A percentile compares a stretch with the other conserved stretches of the same genome.
phyloP scores from a whole-genome alignment of 2,888 invertebrate genomes.

The Anoncus sp. region DNA sequence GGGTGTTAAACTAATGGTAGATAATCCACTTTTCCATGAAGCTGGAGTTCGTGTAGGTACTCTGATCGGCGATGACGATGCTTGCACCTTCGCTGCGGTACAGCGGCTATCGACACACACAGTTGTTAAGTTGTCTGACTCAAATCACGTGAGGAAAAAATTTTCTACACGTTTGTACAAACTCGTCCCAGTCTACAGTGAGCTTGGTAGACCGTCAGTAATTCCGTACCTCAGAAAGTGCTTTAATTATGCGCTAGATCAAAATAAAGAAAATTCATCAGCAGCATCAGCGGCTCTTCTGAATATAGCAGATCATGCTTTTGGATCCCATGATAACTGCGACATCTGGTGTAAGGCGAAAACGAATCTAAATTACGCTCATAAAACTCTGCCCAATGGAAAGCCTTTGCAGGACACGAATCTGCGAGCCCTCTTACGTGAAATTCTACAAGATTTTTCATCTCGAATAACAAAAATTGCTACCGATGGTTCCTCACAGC shows the following conservation, averaged over 20 bases:
- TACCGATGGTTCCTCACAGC: slow-evolving; percentile 32
- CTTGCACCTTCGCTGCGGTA: slow-evolving; percentile 63
- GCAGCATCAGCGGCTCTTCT: slow-evolving; percentile 20
- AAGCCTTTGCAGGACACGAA: slow-evolving; percentile 18
- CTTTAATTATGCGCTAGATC: slow-evolving; percentile 44
- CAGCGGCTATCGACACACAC: slow-evolving; percentile 52
- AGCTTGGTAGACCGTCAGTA: slow-evolving; percentile 27
- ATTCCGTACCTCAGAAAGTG: slow-evolving; percentile 45
- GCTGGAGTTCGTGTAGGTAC: slow-evolving; percentile 55
- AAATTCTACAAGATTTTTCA: slow-evolving; percentile 18
- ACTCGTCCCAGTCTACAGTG: slow-evolving; percentile 10
- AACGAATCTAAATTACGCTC: slow-evolving; percentile 18
- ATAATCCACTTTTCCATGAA: slow-evolving; percentile 59
- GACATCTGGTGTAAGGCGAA: slow-evolving; percentile 28
- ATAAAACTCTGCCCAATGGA: slow-evolving; percentile 33
- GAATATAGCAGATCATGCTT: slow-evolving; percentile 45
- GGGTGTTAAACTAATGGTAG: slow-evolving; percentile 62
- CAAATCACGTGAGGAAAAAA: slow-evolving; percentile 31
- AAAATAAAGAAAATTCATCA: slow-evolving; percentile 45
- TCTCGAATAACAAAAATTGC: slow-evolving; percentile 28
- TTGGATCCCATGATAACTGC: slow-evolving; percentile 38
- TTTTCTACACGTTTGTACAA: slow-evolving; percentile 9
- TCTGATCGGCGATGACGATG: slow-evolving; percentile 69
- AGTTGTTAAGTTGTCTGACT: slow-evolving; percentile 59
- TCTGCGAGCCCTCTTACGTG: slow-evolving; percentile 23